Evolutionary conservation across 23 tunicate species (phyloP).

Genomic region (Ciona savignyi): DNA sequence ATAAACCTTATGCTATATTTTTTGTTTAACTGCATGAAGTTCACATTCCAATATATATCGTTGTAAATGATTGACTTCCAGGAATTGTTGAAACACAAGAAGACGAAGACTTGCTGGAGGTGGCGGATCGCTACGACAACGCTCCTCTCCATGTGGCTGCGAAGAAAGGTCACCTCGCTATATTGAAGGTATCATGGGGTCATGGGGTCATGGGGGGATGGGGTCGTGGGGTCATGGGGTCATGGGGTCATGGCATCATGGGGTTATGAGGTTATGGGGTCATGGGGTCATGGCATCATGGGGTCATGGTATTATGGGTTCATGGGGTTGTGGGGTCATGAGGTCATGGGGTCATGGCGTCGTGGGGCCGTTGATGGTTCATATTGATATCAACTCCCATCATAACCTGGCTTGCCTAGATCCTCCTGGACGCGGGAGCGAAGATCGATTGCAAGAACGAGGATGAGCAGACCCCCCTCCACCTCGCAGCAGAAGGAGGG

Average conservation of each 20-base stretch:
- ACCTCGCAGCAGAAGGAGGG: conserved; percentile 81
- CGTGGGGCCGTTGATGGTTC: not conserved
- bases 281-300: not conserved
- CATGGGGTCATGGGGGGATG: not conserved
- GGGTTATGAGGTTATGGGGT: not conserved
- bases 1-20: too few species aligned
- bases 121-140: conserved; percentile 68
- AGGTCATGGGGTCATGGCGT: not conserved
- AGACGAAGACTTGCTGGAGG: conserved; percentile 37
- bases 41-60: not conserved
- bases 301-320: not conserved
- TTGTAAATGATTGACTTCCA: conserved; percentile 1
- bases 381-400: not conserved
- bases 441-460: conserved; percentile 72
- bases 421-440: conserved; percentile 58
- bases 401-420: conserved; percentile 9
- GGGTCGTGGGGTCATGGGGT: not conserved
- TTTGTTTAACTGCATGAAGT: not conserved
- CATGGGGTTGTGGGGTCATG: not conserved
- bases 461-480: conserved; percentile 97
- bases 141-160: conserved; percentile 84
- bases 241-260: not conserved
- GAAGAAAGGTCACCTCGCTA: conserved; percentile 40
- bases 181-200: conserved; percentile 40
- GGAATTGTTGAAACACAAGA: conserved; percentile 33